A percentile compares a stretch with the other conserved stretches of the same genome.
Conservation (phyloP, 1,140 invertebrate species). For the Hermetia illucens region DNA sequence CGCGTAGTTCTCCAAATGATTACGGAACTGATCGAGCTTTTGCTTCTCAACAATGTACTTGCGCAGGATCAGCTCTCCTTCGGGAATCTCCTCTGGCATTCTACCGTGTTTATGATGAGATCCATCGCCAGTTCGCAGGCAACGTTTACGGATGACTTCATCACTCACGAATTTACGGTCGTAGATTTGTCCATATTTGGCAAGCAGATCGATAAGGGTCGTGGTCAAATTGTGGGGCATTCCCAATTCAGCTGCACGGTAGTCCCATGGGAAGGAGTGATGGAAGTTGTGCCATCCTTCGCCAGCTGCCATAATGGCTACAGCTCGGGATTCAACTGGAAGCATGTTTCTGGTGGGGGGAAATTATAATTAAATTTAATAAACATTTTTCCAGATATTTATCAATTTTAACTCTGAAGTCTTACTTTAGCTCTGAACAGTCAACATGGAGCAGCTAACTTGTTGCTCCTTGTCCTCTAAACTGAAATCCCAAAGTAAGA, state of each 20-base stretch:
- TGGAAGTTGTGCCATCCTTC: slow-evolving; percentile 75
- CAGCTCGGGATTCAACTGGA: slow-evolving; percentile 39
- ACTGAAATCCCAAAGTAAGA: too few species aligned
- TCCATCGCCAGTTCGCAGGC: slow-evolving; percentile 6
- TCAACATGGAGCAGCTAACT: too few species aligned
- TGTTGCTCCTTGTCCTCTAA: too few species aligned
- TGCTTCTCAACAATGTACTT: not conserved
- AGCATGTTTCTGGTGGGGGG: slow-evolving; percentile 42
- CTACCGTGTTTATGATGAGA: slow-evolving; percentile 6
- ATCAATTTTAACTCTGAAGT: too few species aligned
- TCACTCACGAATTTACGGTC: slow-evolving; percentile 41
- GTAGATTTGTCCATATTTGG: slow-evolving; percentile 40
- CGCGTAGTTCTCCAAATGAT: too few species aligned
- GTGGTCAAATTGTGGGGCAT: slow-evolving; percentile 33
- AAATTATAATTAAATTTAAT: too few species aligned
- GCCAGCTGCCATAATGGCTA: slow-evolving; percentile 36
- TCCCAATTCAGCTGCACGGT: slow-evolving; percentile 43
- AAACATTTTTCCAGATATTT: too few species aligned
- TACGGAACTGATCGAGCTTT: too few species aligned
- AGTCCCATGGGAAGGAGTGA: slow-evolving; percentile 42
- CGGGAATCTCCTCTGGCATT: not conserved
- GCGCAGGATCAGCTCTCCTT: not conserved
- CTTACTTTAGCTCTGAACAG: too few species aligned
- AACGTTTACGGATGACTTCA: slow-evolving; percentile 23
- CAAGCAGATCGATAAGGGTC: slow-evolving; percentile 34